Evolutionary conservation across 2,113 vertebrate species (phyloP).

Genomic region (Hiodon alosoides): DNA sequence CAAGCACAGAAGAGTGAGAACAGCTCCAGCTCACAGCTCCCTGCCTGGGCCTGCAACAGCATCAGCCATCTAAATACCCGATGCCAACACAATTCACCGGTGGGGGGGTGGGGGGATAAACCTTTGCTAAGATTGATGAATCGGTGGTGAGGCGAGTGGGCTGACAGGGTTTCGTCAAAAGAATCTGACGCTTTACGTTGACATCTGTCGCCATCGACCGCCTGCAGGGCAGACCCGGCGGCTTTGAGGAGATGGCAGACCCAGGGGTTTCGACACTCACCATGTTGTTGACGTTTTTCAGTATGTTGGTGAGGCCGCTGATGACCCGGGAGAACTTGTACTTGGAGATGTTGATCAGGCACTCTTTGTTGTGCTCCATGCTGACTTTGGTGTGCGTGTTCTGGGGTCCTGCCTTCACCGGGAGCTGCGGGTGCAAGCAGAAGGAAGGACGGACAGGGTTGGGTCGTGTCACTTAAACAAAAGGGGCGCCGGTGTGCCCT

Average conservation of each 20-base stretch:
- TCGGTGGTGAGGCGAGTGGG: too few relatives aligned
- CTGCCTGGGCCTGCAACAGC: too few relatives aligned
- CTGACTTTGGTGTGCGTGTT: constrained; percentile 98
- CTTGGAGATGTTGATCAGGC: constrained; percentile 98
- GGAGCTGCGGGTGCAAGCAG: constrained; percentile 67
- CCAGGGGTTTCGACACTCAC: constrained; percentile 60
- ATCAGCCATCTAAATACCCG: too few relatives aligned
- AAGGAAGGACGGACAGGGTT: background rate
- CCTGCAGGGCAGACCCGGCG: too few relatives aligned
- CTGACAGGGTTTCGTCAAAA: too few relatives aligned
- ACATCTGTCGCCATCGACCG: too few relatives aligned
- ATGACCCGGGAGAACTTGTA: constrained; percentile 99
- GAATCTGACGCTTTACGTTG: too few relatives aligned
- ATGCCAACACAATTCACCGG: too few relatives aligned
- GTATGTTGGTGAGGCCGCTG: constrained; percentile 94
- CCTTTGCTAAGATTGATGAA: too few relatives aligned
- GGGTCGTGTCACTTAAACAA: background rate
- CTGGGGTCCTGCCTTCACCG: constrained; percentile 90
- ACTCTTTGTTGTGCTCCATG: constrained; percentile 98
- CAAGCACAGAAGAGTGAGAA: background rate
- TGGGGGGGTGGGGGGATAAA: too few relatives aligned
- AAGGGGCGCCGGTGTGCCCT: background rate
- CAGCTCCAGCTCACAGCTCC: background rate
- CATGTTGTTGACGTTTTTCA: constrained; percentile 99
- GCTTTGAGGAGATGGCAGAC: too few relatives aligned